Percentiles rank a stretch among this genome's conserved stretches.
phyloP scores from a whole-genome alignment of 2,888 invertebrate species.

The Tortricodes alternella region DNA sequence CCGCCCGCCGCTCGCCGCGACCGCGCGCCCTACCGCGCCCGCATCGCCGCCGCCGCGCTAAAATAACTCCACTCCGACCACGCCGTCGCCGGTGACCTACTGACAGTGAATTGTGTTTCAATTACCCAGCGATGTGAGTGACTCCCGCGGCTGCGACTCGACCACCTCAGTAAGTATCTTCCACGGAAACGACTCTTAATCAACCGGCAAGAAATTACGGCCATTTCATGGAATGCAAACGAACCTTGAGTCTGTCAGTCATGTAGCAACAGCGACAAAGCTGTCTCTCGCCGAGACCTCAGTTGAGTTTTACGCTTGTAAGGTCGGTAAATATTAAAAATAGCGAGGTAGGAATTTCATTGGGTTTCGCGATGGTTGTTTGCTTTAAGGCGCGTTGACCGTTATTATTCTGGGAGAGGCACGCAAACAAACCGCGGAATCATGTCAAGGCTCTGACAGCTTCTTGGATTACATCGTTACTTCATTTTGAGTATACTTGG shows the following conservation, averaged over 20 bases:
- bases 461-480: constrained; percentile 44
- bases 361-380: constrained; percentile 48
- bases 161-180: constrained; percentile 57
- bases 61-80: constrained; percentile 47
- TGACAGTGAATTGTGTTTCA: constrained; percentile 69
- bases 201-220: constrained; percentile 62
- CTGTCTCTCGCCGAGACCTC: constrained; percentile 38
- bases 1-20: constrained; percentile 62
- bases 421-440: constrained; percentile 55
- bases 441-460: constrained; percentile 70
- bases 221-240: constrained; percentile 72
- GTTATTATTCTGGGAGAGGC: constrained; percentile 56
- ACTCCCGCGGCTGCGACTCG: constrained; percentile 35
- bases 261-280: constrained; percentile 56
- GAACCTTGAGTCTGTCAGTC: constrained; percentile 72
- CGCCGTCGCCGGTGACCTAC: constrained; percentile 57
- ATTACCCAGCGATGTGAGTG: constrained; percentile 50
- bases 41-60: constrained; percentile 53
- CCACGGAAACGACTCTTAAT: constrained; percentile 56
- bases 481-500: neutral
- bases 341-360: constrained; percentile 47
- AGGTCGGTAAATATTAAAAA: constrained; percentile 43
- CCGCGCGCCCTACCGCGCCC: constrained; percentile 58
- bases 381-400: constrained; percentile 46
- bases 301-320: constrained; percentile 35